A percentile compares a stretch with the other conserved stretches of the same genome.
These are phyloP conservation scores for Nycteola revayana DNA, from an alignment of 2,888 invertebrate genomes.

Conservation along the genomic window DNA sequence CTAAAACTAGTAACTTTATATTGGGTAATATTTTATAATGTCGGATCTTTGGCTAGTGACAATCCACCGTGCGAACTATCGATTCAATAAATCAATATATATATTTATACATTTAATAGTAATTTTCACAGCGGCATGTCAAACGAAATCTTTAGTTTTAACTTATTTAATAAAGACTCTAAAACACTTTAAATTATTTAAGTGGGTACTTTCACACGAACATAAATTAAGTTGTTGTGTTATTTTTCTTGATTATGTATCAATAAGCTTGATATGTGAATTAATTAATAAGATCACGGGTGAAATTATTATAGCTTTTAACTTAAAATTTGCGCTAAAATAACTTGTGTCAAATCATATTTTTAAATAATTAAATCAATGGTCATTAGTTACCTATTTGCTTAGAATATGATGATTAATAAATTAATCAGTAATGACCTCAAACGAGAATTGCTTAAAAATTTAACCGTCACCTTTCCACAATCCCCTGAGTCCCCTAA, in stretches of 20 bases:
- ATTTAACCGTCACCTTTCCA: no score
- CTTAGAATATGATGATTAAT: no score
- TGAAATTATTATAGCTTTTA: no score
- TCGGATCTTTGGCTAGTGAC: conserved; percentile 6
- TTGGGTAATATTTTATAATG: background rate
- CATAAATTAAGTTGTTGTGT: conserved; percentile 21
- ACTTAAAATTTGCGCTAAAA: no score
- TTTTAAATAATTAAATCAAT: no score
- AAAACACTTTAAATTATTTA: conserved; percentile 14
- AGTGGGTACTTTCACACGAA: conserved; percentile 39
- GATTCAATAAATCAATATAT: conserved; percentile 30
- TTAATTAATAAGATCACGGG: no score
- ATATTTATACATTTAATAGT: conserved; percentile 11
- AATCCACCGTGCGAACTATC: conserved; percentile 28
- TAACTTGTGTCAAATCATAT: no score
- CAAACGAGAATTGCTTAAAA: no score
- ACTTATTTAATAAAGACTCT: conserved; percentile 30
- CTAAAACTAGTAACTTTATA: no score
- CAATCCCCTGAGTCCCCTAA: no score
- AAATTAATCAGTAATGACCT: no score
- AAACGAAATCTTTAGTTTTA: conserved; percentile 28
- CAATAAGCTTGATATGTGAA: conserved; percentile 5
- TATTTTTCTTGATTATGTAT: conserved; percentile 8
- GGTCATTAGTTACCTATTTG: no score
- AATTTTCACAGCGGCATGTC: conserved; percentile 24